Base-by-base conservation (phyloP, 2,797 vertebrate species). In the Amazona finschi region DNA sequence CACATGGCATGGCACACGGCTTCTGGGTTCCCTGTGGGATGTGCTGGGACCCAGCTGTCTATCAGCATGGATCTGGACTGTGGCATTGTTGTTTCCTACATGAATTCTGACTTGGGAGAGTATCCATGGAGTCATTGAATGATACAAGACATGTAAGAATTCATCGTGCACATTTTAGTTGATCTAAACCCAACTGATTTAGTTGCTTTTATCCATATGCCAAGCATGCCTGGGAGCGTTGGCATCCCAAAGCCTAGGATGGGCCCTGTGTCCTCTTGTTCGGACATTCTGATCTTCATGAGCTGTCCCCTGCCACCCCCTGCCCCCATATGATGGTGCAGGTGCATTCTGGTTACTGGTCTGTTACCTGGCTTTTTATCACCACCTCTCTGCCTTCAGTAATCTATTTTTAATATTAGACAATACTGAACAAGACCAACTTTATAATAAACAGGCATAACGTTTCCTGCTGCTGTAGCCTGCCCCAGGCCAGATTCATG, bases 201-300 rank as follows among this genome's bases (percentile, higher is more conserved):
- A 3, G 1, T 36, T 44, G 60, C 43, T 57, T 79, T 75, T 55
- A 21, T 33, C 30, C 11, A 0, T 3, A 0, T 33, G 24, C 8
- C 15, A 14, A 36, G 66, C 5, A 20, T 46, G 7, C 33, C 9
- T 1, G 2, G 25, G 60, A 81, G 43, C 53, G 69, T 15, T 46
- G 49, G 72, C 7, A 0, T 58, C 33, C 33, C 15, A 36, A 36
- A 58, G 55, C 52, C 49, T 2, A 2, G 70, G 20, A 2, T 25
- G 15, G 30, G 43, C 41, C 22, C 53, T 57, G 16, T 25, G 3
- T 18, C 61, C 46, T 38, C 50, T 0, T 0, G 16, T 14, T 30
- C 9, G 41, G 20, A 15, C 25, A 3, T 38, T n/a, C 30, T 0
- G 1, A 10, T 38, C 53, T 58, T 64, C 1, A 0, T 9, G 36